A percentile compares a stretch with the other conserved stretches of the same genome.
These are phyloP conservation scores for Drosophila micromelanica DNA, from an alignment of 1,140 invertebrate species.

Conservation along the genomic window DNA sequence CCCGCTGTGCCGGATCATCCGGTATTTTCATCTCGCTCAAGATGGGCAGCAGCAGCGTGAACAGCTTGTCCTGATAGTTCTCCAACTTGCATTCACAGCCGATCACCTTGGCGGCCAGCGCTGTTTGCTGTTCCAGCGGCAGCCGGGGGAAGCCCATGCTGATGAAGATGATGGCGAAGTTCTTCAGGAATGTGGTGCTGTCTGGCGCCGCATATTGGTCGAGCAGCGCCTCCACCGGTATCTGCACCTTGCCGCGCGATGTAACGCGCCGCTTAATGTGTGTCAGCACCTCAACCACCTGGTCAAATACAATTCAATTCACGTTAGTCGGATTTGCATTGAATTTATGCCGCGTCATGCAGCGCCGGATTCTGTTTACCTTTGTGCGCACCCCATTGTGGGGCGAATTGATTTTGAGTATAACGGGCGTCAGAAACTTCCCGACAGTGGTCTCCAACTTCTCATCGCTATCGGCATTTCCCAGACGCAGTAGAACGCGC, in stretches of 20 bases:
- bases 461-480: conserved; percentile 94
- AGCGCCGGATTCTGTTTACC: conserved; percentile 76
- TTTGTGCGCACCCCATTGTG: conserved; percentile 94
- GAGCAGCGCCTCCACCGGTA: conserved; percentile 94
- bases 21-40: conserved; percentile 90
- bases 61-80: conserved; percentile 93
- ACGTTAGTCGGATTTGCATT: conserved; percentile 31
- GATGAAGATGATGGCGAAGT: conserved; percentile 97
- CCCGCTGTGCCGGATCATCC: conserved; percentile 87
- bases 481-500: conserved; percentile 94
- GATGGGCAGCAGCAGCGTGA: conserved; percentile 92
- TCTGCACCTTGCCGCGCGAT: conserved; percentile 91
- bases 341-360: conserved; percentile 56
- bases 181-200: conserved; percentile 87
- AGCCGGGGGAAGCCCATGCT: conserved; percentile 95
- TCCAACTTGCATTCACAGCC: conserved; percentile 92
- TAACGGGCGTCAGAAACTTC: conserved; percentile 95
- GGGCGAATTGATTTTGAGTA: conserved; percentile 93
- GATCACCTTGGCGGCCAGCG: conserved; percentile 90
- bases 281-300: conserved; percentile 96
- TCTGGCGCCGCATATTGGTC: conserved; percentile 89
- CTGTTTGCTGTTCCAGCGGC: conserved; percentile 89
- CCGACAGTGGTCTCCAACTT: conserved; percentile 92
- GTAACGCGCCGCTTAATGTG: conserved; percentile 96
- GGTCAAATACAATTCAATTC: conserved; percentile 34